A percentile compares a stretch with the other conserved stretches of the same genome.
phyloP scores from a whole-genome alignment of 1,140 invertebrate genomes.

The Calephelis virginiensis region DNA sequence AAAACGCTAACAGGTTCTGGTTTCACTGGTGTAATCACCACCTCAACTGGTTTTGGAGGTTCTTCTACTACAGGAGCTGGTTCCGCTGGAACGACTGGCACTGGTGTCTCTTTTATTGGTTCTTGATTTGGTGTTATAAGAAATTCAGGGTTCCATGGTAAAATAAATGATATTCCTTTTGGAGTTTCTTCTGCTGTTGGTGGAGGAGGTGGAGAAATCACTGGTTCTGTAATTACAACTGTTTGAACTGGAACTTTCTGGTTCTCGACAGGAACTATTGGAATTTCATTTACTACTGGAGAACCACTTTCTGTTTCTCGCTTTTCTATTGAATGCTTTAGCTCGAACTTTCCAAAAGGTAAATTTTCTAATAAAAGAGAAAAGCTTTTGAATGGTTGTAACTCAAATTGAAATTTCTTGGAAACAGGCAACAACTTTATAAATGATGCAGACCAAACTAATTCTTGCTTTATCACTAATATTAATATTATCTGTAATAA shows the following conservation, averaged over 20 bases:
- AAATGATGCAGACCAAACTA: not conserved
- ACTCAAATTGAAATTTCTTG: slow-evolving; percentile 44
- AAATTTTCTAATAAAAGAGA: slow-evolving; percentile 41
- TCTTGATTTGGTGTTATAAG: not conserved
- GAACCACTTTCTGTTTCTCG: slow-evolving; percentile 26
- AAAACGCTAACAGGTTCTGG: slow-evolving; percentile 26
- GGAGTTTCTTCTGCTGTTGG: slow-evolving; percentile 22
- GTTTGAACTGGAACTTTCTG: slow-evolving; percentile 14
- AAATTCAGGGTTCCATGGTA: slow-evolving; percentile 22
- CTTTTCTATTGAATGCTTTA: slow-evolving; percentile 44
- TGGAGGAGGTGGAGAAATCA: not conserved
- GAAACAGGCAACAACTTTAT: slow-evolving; percentile 22
- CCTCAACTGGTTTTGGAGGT: slow-evolving; percentile 20
- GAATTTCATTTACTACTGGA: slow-evolving; percentile 26
- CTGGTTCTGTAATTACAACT: slow-evolving; percentile 18
- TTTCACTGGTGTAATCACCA: slow-evolving; percentile 19
- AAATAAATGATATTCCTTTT: slow-evolving; percentile 17
- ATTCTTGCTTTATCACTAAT: slow-evolving; percentile 6
- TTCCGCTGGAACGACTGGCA: slow-evolving; percentile 15
- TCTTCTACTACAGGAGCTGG: slow-evolving; percentile 19
- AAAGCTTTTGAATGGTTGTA: slow-evolving; percentile 40
- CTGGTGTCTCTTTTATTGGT: not conserved
- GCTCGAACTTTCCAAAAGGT: slow-evolving; percentile 51
- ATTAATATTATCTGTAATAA: slow-evolving; percentile 6
- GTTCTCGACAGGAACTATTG: slow-evolving; percentile 20